phyloP scores from a whole-genome alignment of 2,113 vertebrate genomes.

The Heloderma charlesbogerti region DNA sequence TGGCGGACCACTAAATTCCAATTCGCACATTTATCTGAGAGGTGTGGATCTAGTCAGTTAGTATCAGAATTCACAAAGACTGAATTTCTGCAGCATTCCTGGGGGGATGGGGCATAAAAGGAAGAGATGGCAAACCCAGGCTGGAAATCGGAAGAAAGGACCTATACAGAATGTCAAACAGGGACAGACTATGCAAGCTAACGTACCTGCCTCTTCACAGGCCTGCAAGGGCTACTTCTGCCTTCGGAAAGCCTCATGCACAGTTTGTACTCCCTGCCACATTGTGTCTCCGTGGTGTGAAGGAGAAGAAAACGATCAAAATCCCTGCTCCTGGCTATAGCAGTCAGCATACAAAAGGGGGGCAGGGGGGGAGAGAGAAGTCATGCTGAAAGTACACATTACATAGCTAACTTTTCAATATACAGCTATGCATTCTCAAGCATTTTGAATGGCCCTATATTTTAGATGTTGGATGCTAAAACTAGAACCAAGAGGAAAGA shows the following conservation, averaged over 20 bases:
- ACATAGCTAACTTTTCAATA: neutral
- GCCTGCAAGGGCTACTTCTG: neutral
- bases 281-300: neutral
- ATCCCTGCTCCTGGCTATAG: neutral
- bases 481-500: rapidly evolving
- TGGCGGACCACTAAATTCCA: neutral
- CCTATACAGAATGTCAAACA: neutral
- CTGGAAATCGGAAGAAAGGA: neutral
- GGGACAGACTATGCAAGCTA: neutral
- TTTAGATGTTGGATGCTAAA: neutral
- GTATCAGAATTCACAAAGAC: neutral
- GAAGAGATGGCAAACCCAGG: neutral
- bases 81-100: neutral
- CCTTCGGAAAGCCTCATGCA: neutral
- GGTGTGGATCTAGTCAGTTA: neutral
- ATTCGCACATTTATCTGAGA: neutral
- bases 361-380: no score
- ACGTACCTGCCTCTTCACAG: neutral
- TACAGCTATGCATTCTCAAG: neutral
- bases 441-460: rapidly evolving
- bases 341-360: neutral
- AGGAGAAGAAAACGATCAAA: neutral
- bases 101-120: neutral
- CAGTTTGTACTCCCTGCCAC: neutral
- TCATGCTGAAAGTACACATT: neutral